phyloP scores from a whole-genome alignment of 2,797 vertebrate species.

The Lates japonicus region DNA sequence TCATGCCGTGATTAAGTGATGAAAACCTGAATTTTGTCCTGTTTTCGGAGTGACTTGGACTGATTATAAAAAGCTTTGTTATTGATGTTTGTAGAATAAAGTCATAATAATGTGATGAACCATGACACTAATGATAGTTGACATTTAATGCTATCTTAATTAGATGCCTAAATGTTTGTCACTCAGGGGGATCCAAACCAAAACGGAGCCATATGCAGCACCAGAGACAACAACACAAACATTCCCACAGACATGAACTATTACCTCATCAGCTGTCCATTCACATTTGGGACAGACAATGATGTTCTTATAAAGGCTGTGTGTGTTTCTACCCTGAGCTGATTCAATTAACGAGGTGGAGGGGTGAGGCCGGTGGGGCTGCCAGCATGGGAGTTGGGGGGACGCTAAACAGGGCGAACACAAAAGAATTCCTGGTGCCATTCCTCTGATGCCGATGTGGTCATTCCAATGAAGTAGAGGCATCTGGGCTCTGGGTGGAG shows the following conservation, averaged over 20 bases:
- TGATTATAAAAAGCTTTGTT: background rate
- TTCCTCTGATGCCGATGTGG: slow-evolving; percentile 69
- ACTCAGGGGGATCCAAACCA: background rate
- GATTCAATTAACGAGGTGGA: slow-evolving; percentile 55
- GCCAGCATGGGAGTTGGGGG: slow-evolving; percentile 29
- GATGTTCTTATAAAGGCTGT: slow-evolving; percentile 22
- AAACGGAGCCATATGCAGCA: too few species aligned
- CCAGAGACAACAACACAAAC: background rate
- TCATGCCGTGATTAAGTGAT: background rate
- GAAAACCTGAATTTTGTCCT: background rate
- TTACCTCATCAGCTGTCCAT: slow-evolving; percentile 36
- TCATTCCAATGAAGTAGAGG: slow-evolving; percentile 52
- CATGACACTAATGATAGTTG: slow-evolving; percentile 29
- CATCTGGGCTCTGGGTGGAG: slow-evolving; percentile 62
- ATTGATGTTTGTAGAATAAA: slow-evolving; percentile 27
- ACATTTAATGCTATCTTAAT: slow-evolving; percentile 35
- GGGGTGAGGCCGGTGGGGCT: slow-evolving; percentile 13
- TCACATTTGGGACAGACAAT: slow-evolving; percentile 50
- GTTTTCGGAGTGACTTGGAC: background rate
- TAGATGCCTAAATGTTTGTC: background rate
- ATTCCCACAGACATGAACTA: slow-evolving; percentile 42
- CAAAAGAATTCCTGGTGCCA: slow-evolving; percentile 73
- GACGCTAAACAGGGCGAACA: slow-evolving; percentile 30
- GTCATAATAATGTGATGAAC: slow-evolving; percentile 14
- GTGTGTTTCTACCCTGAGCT: slow-evolving; percentile 34